Conservation (phyloP, 2,113 vertebrate species). For the Heterocephalus glaber region DNA sequence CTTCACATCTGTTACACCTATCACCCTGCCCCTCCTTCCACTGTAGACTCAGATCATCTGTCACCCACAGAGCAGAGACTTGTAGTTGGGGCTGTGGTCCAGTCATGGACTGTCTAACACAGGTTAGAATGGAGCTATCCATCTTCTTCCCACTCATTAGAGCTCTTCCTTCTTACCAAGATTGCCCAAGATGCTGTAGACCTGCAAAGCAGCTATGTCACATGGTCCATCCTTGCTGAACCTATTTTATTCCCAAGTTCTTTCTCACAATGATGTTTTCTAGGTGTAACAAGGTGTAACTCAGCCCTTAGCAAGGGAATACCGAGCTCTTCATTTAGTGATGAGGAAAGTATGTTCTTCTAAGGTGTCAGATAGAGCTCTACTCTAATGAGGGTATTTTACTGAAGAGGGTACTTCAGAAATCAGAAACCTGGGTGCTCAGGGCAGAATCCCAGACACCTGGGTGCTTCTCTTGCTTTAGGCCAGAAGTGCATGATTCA, state of each 20-base stretch:
- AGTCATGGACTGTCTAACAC: not conserved
- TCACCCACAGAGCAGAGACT: not conserved
- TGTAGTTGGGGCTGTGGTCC: not conserved
- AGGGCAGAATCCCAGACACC: not conserved
- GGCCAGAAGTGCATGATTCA: not conserved
- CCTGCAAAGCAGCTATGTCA: not conserved
- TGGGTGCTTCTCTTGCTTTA: not conserved
- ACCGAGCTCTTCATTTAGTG: not conserved
- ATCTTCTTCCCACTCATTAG: not conserved
- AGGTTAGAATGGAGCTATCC: not conserved
- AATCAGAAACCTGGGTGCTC: not conserved
- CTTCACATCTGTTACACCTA: not conserved
- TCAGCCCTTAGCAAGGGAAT: not conserved
- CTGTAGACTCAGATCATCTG: not conserved
- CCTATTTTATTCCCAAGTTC: not conserved
- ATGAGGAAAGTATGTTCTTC: constrained; percentile 13
- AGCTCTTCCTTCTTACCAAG: not conserved
- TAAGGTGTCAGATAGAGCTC: not conserved
- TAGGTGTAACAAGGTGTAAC: not conserved
- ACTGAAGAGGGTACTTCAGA: not conserved
- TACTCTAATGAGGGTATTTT: not conserved
- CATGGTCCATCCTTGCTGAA: not conserved
- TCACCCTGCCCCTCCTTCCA: not conserved
- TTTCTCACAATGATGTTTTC: not conserved
- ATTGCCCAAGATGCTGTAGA: not conserved